Evolutionary conservation across 2,797 vertebrate species (phyloP), one percentile per base, ranked within the genome.

Genomic region (Allobates femoralis): DNA sequence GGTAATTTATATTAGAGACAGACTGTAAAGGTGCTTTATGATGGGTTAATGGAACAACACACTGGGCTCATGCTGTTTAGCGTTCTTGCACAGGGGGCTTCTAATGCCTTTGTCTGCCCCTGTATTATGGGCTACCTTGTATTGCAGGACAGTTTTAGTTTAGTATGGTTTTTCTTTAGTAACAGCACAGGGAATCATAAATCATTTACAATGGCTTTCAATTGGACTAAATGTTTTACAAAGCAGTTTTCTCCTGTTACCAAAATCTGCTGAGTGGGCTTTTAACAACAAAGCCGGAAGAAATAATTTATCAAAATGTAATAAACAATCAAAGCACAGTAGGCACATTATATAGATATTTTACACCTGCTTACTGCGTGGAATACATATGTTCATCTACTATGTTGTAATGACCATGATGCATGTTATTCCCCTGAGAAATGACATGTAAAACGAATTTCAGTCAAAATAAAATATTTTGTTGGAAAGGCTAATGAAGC

Each of bases 401-500:
- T 30, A 34, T 77, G 21, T 53, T 28, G 53, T 58, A 32, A n/a
- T 53, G 23, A 28, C 55, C 56, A 85, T 28, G 58, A 85, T 53
- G 30, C 41, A 85, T 67, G 30, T 66, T 85, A 26, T 78, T 26
- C 41, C 60, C 62, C 62, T 56, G 15, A 69, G 83, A 12, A 26
- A 78, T 78, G 75, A 78, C 62, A 66, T 67, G 62, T 67, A 46
- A 71, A 62, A 69, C 66, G 21, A 71, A 85, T 79, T 69, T 79
- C 83, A 67, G 46, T 85, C 50, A 69, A 69, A 32, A n/a, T n/a
- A 58, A 3, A 18, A 85, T 46, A 71, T 75, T 85, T 79, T 56
- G 83, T 79, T 79, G 41, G 14, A 51, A 85, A 79, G 75, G 23
- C 60, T 85, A 85, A 85, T 79, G 75, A 85, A 85, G 83, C 75